phyloP scores from a whole-genome alignment of 64 coral and sea anemone species.

The Stichodactyla helianthus region DNA sequence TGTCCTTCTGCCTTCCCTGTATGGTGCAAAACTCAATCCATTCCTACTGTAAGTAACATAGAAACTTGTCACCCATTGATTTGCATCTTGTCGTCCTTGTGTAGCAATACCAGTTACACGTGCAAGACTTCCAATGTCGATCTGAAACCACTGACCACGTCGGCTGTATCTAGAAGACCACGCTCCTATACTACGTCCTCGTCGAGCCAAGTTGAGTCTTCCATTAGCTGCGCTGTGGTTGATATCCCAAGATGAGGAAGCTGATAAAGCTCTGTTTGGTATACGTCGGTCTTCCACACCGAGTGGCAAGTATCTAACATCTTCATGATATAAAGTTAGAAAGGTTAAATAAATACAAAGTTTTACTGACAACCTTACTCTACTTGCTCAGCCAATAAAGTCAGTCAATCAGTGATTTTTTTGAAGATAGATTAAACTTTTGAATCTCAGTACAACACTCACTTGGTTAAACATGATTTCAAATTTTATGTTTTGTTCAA shows the following conservation, averaged over 20 bases:
- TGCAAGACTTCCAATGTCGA: slow-evolving; percentile 4
- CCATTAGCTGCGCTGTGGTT: slow-evolving; percentile 5
- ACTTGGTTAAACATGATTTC: too few relatives aligned
- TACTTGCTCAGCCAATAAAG: not conserved
- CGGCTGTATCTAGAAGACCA: slow-evolving; percentile 13
- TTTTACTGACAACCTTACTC: not conserved
- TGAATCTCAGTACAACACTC: too few relatives aligned
- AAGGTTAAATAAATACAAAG: not conserved
- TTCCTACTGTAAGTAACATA: not conserved
- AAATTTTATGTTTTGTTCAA: too few relatives aligned
- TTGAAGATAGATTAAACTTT: too few relatives aligned
- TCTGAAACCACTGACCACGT: slow-evolving; percentile 8
- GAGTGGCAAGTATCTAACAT: not conserved
- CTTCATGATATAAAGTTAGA: not conserved
- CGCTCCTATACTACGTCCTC: not conserved
- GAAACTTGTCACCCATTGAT: slow-evolving; percentile 17
- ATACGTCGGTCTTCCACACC: not conserved
- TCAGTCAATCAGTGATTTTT: too few relatives aligned
- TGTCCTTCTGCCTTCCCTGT: not conserved
- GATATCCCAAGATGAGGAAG: slow-evolving; percentile 13
- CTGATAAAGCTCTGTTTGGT: not conserved
- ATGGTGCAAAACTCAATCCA: not conserved
- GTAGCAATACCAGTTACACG: slow-evolving; percentile 25
- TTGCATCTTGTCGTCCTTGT: slow-evolving; percentile 20
- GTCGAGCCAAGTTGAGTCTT: slow-evolving; percentile 5